Evolutionary conservation across 1,140 invertebrate genomes (phyloP).

Genomic region (Hylaeus anthracinus): DNA sequence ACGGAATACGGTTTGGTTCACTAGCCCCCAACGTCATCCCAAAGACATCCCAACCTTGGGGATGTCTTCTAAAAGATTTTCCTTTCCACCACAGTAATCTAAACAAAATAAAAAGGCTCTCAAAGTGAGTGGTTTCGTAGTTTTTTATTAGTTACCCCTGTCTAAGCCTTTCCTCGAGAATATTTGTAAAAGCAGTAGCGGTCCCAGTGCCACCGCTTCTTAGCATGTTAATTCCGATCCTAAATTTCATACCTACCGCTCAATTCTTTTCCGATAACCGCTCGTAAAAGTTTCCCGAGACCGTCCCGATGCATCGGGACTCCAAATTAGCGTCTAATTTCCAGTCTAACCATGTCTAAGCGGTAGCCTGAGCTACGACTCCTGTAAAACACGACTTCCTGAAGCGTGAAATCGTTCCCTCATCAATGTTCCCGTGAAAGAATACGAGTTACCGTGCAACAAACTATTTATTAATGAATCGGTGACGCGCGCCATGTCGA

Average conservation of each 20-base stretch:
- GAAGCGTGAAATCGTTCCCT: conserved; percentile 27
- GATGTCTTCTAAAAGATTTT: no score
- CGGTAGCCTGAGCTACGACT: conserved; percentile 26
- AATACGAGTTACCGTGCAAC: conserved; percentile 18
- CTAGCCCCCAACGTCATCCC: no score
- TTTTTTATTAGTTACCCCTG: no score
- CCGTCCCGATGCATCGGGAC: background rate
- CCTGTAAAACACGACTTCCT: conserved; percentile 60
- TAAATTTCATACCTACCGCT: background rate
- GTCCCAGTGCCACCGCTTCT: no score
- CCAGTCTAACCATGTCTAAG: conserved; percentile 27
- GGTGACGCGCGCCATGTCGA: conserved; percentile 29
- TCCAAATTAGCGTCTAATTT: conserved; percentile 29
- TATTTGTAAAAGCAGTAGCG: no score
- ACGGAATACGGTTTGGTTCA: no score
- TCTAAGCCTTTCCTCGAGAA: no score
- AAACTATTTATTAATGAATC: conserved; percentile 66
- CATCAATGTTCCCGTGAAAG: conserved; percentile 14
- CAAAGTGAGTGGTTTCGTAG: no score
- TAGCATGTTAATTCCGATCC: background rate
- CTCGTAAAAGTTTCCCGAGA: background rate
- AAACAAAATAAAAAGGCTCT: no score
- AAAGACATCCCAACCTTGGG: no score
- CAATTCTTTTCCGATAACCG: background rate
- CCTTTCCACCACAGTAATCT: no score